Conservation (phyloP, 2,113 vertebrate genomes). For the Cyphomyrus plagiostoma region DNA sequence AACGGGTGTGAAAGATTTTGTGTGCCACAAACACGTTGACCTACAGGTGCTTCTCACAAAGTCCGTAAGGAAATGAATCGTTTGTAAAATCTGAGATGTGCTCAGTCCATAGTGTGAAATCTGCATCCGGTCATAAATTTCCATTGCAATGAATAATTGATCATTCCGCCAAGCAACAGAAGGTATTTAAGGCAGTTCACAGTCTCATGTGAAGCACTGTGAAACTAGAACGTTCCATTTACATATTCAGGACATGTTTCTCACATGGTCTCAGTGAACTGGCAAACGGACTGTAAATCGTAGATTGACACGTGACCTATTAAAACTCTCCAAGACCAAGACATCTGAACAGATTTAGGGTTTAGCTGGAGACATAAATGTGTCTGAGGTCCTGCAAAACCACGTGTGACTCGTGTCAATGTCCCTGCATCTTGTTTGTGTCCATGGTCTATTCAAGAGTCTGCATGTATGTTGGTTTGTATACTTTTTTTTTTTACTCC, state of each 20-base stretch:
- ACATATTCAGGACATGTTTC: constrained; percentile 16
- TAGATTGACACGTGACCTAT: not conserved
- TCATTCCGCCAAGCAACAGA: not conserved
- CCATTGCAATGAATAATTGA: constrained; percentile 27
- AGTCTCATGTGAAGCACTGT: constrained; percentile 10
- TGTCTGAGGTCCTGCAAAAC: not conserved
- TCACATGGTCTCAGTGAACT: not conserved
- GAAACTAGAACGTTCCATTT: constrained; percentile 26
- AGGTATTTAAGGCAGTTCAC: constrained; percentile 14
- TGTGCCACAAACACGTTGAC: not conserved
- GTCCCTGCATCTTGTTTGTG: not conserved
- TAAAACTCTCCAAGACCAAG: not conserved
- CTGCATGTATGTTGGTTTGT: not conserved
- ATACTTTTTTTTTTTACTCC: not conserved
- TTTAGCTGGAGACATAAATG: not conserved
- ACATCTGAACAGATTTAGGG: not conserved
- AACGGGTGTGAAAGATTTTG: not conserved
- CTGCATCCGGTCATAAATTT: constrained; percentile 14
- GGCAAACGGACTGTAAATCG: not conserved
- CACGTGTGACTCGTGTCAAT: not conserved
- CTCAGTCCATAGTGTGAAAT: constrained; percentile 19
- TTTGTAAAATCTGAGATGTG: constrained; percentile 17
- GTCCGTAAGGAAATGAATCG: not conserved
- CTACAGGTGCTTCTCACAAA: not conserved
- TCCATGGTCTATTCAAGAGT: not conserved